phyloP scores from a whole-genome alignment of 1,140 invertebrate genomes.

The Drosophila lacertosa region DNA sequence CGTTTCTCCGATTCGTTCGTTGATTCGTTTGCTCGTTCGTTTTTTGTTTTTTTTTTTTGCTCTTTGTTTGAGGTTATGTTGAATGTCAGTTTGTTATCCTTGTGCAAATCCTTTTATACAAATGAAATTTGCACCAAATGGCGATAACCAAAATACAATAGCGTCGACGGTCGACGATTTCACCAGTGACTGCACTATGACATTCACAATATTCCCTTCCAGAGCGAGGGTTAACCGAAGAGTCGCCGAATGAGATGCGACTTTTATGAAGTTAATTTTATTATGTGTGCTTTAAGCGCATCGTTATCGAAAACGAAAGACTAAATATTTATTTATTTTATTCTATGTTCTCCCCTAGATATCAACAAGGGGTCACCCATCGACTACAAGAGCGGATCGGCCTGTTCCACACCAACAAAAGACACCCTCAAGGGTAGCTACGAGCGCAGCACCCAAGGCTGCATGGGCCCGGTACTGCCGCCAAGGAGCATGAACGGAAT shows the following conservation, averaged over 20 bases:
- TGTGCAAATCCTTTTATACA: constrained; percentile 83
- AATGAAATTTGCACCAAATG: constrained; percentile 82
- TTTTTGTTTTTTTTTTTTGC: constrained; percentile 41
- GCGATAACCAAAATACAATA: constrained; percentile 81
- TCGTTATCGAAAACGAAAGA: constrained; percentile 19
- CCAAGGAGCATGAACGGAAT: constrained; percentile 87
- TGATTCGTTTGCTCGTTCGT: constrained; percentile 30
- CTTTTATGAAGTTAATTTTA: constrained; percentile 47
- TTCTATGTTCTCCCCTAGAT: constrained; percentile 85
- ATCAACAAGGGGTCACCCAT: constrained; percentile 94
- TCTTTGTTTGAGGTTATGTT: constrained; percentile 82
- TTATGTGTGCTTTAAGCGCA: constrained; percentile 31
- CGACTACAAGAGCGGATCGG: constrained; percentile 89
- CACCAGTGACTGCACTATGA: constrained; percentile 4
- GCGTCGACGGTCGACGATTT: constrained; percentile 31
- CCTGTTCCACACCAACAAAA: constrained; percentile 84
- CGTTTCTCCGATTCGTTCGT: constrained; percentile 33
- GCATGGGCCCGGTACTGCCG: constrained; percentile 88
- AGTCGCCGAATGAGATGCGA: constrained; percentile 41
- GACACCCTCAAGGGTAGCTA: constrained; percentile 87
- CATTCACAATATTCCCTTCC: not conserved
- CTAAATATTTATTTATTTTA: constrained; percentile 15
- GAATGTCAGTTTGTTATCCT: constrained; percentile 81
- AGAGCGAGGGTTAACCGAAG: constrained; percentile 10
- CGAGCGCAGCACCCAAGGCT: constrained; percentile 85